Conservation (phyloP, 2,797 vertebrate genomes). For the Dromococcyx pavoninus region DNA sequence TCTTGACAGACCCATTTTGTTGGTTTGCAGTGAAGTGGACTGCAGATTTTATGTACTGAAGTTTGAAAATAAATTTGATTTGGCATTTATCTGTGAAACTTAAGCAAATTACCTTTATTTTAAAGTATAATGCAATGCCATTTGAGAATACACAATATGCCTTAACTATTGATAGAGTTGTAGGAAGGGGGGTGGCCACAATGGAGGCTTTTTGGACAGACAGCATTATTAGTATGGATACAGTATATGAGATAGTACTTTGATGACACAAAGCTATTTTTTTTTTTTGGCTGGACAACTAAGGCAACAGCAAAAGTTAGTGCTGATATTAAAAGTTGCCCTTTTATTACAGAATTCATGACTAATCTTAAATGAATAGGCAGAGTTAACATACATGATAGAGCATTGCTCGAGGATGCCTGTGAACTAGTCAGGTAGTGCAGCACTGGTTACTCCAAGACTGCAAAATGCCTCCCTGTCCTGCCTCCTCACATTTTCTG, state of each 20-base stretch:
- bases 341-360: background rate
- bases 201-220: background rate
- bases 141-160: background rate
- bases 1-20: background rate
- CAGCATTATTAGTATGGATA: accelerated
- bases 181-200: background rate
- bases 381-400: background rate
- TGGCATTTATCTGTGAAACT: background rate
- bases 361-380: background rate
- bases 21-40: background rate
- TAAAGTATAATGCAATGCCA: background rate
- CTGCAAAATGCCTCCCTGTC: background rate
- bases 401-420: background rate
- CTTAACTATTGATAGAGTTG: background rate
- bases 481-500: background rate
- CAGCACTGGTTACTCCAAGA: background rate
- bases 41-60: background rate
- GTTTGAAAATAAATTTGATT: background rate
- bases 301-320: background rate
- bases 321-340: background rate
- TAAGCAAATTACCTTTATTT: background rate
- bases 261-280: background rate
- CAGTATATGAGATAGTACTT: background rate
- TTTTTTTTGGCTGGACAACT: background rate
- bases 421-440: background rate